Evolutionary conservation across 2,888 invertebrate species (phyloP).

Genomic region (Polydesmus complanatus): DNA sequence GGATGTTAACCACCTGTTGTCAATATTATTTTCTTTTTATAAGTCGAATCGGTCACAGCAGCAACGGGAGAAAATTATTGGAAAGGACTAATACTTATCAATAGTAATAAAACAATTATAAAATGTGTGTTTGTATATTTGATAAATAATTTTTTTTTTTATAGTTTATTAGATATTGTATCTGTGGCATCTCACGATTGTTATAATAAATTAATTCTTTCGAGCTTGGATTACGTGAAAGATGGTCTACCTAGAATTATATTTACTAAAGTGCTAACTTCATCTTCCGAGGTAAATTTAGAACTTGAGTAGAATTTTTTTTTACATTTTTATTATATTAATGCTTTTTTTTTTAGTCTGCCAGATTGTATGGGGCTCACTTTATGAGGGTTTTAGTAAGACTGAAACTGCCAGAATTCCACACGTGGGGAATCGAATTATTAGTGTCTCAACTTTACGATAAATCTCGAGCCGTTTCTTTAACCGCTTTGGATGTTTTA

Average conservation of each 20-base stretch:
- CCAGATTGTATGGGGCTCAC: slow-evolving; percentile 75
- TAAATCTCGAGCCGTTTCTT: slow-evolving; percentile 59
- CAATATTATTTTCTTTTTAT: slow-evolving; percentile 90
- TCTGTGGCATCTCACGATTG: slow-evolving; percentile 72
- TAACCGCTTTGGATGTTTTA: slow-evolving; percentile 64
- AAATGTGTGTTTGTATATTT: not conserved
- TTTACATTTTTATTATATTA: slow-evolving; percentile 10
- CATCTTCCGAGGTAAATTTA: slow-evolving; percentile 36
- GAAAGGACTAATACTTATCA: slow-evolving; percentile 59
- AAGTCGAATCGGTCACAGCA: slow-evolving; percentile 50
- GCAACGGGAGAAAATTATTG: slow-evolving; percentile 42
- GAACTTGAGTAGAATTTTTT: slow-evolving; percentile 16
- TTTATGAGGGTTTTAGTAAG: slow-evolving; percentile 75
- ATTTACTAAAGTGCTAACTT: slow-evolving; percentile 39
- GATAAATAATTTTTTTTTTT: slow-evolving; percentile 20
- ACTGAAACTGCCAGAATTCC: slow-evolving; percentile 48
- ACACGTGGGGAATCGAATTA: slow-evolving; percentile 69
- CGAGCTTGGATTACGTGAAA: slow-evolving; percentile 73
- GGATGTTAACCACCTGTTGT: slow-evolving; percentile 75
- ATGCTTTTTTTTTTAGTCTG: slow-evolving; percentile 21
- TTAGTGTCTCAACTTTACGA: slow-evolving; percentile 75
- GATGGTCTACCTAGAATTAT: slow-evolving; percentile 43
- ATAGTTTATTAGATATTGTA: slow-evolving; percentile 63
- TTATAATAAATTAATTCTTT: slow-evolving; percentile 83
- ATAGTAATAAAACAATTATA: slow-evolving; percentile 39